These are phyloP conservation scores for Megamerina dolium DNA, from an alignment of 2,888 invertebrate genomes.

Conservation along the genomic window DNA sequence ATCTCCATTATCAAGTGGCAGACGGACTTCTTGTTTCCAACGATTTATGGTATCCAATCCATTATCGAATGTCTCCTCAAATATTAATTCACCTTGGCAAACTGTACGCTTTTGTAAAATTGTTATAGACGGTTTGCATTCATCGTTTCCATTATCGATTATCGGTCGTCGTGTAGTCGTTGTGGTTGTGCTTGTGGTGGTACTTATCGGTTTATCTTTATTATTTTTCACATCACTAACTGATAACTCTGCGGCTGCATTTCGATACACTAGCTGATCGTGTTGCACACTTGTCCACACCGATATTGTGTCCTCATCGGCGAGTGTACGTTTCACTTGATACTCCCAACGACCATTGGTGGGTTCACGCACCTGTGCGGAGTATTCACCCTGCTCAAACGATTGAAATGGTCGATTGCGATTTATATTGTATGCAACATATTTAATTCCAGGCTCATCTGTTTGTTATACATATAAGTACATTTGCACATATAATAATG, in stretches of 20 bases:
- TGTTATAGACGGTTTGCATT: conserved; percentile 15
- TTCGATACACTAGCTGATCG: conserved; percentile 49
- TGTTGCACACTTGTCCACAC: conserved; percentile 59
- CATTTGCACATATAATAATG: not conserved
- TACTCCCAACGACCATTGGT: conserved; percentile 53
- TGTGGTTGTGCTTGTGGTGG: conserved; percentile 1
- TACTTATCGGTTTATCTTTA: not conserved
- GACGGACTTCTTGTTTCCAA: conserved; percentile 58
- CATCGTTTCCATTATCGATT: conserved; percentile 4
- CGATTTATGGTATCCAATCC: conserved; percentile 42
- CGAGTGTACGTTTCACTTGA: conserved; percentile 51
- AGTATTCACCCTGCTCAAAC: conserved; percentile 53
- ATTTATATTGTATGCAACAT: conserved; percentile 63
- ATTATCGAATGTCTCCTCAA: conserved; percentile 58
- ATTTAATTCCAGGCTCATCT: conserved; percentile 53
- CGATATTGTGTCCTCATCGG: conserved; percentile 54
- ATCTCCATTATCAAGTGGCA: conserved; percentile 52
- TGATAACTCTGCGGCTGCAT: conserved; percentile 19
- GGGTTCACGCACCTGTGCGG: conserved; percentile 50
- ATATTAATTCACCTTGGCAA: conserved; percentile 54
- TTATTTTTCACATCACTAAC: conserved; percentile 16
- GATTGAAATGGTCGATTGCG: conserved; percentile 53
- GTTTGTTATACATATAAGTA: too few relatives aligned
- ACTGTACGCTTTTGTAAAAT: conserved; percentile 24
- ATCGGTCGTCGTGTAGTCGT: not conserved